Base-by-base conservation (phyloP, 1,140 invertebrate species). In the Heterodera carotae region DNA sequence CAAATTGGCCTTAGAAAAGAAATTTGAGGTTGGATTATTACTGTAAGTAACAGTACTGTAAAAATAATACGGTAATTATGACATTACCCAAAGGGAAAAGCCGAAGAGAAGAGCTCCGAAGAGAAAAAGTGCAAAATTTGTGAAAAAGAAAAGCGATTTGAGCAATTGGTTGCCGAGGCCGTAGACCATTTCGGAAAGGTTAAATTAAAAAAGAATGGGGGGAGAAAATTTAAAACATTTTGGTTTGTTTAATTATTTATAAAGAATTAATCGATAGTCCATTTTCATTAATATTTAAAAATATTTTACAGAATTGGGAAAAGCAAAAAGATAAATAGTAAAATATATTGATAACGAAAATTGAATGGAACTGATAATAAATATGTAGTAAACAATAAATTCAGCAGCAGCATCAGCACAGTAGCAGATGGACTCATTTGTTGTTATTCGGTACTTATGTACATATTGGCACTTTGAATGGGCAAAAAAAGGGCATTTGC, bases 111-210 rank as follows among this genome's bases (percentile, higher is more conserved):
- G 64, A 5, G 66, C 83, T 4, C 86, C 85, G 59, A 87, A 83
- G 22, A 88, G 68, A 67, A 86, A 87, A 56, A 87, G 80, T 33
- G 86, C 66, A 31, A 87, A 80, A 71, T 87, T 87, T 15, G 80
- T 60, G 33, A 84, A 31, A 43, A 87, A 86, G 64, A 87, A 81
- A 22, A 88, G 62, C 29, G 84, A 82, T 69, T 87, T 87, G 48
- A 87, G 75, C 48, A 85, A 53, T 15, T 83, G 77, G 75, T 88
- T 86, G 15, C 84, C 83, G 59, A 79, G 85, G 53, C 82, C 82
- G 62, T 85, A 84, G 29, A 84, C 82, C 82, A 85, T 84, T 77
- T 78, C 59, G 34, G n/a, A n/a, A n/a, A n/a, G n/a, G n/a, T n/a
- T n/a, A 18, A 10, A 25, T 27, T 72, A 12, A 75, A 31, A 25